These are phyloP conservation scores for Venustaconcha ellipsiformis DNA, from an alignment of 1,140 invertebrate genomes.

Conservation along the genomic window DNA sequence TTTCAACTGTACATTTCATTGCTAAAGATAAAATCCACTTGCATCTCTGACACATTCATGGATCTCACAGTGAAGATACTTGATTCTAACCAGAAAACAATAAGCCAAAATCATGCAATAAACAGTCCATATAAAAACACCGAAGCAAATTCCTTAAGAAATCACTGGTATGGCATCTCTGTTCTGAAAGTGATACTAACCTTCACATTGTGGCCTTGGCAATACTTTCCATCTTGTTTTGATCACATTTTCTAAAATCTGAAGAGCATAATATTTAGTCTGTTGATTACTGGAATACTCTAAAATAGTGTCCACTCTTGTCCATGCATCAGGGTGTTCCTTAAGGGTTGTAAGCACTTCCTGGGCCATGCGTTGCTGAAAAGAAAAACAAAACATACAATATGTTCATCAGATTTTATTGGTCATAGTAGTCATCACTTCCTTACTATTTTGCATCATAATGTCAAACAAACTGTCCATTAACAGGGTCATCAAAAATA, in stretches of 20 bases:
- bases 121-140: no score
- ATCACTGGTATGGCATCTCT: neutral
- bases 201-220: constrained; percentile 98
- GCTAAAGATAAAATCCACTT: no score
- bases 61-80: no score
- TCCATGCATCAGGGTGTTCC: constrained; percentile 99
- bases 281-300: constrained; percentile 96
- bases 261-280: constrained; percentile 99
- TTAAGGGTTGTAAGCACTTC: constrained; percentile 95
- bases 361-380: constrained; percentile 90
- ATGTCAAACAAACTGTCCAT: neutral
- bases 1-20: no score
- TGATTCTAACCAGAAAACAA: no score
- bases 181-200: constrained; percentile 65
- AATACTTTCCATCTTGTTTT: constrained; percentile 99
- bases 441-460: no score
- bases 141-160: neutral
- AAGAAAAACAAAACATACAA: constrained; percentile 26
- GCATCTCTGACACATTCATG: no score
- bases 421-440: neutral
- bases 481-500: neutral
- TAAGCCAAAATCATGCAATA: no score
- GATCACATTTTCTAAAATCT: constrained; percentile 99
- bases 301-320: constrained; percentile 97
- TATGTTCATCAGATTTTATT: neutral